A percentile compares a stretch with the other conserved stretches of the same genome.
Conservation (phyloP, 1,140 invertebrate genomes). For the Drosophila funebris region DNA sequence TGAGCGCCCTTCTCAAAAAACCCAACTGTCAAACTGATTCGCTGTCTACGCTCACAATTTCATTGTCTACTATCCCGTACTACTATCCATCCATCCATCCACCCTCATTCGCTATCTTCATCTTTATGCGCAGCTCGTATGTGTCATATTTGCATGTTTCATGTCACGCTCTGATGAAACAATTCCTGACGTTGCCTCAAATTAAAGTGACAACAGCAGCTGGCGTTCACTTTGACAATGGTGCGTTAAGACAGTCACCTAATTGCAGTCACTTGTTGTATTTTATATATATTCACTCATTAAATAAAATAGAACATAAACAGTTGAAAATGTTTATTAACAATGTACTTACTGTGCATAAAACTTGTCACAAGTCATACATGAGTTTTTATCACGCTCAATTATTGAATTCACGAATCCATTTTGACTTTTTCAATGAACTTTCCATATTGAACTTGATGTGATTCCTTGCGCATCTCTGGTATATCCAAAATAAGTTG, state of each 20-base stretch:
- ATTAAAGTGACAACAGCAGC: constrained; percentile 53
- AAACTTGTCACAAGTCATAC: background rate
- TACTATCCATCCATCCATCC: background rate
- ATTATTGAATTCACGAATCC: constrained; percentile 31
- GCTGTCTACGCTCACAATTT: constrained; percentile 14
- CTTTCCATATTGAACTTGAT: background rate
- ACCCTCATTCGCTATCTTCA: background rate
- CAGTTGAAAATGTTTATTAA: too few relatives aligned
- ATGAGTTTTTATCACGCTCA: too few relatives aligned
- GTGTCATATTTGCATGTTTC: constrained; percentile 47
- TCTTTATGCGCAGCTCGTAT: background rate
- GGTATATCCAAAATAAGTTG: background rate
- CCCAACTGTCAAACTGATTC: constrained; percentile 46
- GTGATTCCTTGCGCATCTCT: constrained; percentile 15
- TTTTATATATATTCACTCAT: too few relatives aligned
- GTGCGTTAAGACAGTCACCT: constrained; percentile 4
- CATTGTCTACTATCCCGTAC: constrained; percentile 10
- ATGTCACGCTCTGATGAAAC: constrained; percentile 35
- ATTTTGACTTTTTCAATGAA: constrained; percentile 40
- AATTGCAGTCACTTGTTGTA: constrained; percentile 7
- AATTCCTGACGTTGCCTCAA: constrained; percentile 29
- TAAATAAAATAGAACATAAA: too few relatives aligned
- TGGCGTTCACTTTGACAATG: constrained; percentile 17
- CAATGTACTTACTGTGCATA: background rate
- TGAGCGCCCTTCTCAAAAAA: constrained; percentile 8